Conservation (phyloP, 2,797 vertebrate species). For the Sebastes wilsoni region DNA sequence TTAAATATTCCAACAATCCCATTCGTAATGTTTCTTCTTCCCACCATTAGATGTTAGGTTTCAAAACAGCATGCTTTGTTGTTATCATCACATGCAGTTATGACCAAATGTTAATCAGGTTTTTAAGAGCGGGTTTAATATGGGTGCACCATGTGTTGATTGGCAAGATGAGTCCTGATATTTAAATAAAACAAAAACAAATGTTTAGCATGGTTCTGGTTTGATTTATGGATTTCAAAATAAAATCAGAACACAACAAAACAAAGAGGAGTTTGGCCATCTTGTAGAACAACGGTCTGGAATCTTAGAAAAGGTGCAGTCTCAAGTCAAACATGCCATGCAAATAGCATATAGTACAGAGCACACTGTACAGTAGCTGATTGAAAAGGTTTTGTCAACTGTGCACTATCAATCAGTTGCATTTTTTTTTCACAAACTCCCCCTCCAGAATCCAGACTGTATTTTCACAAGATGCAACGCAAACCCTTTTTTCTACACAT, state of each 20-base stretch:
- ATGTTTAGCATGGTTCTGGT: constrained; percentile 63
- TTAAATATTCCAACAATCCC: constrained; percentile 15
- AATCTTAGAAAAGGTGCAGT: constrained; percentile 35
- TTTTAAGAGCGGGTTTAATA: constrained; percentile 48
- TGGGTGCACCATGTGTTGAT: constrained; percentile 78
- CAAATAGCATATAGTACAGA: not conserved
- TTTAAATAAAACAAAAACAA: constrained; percentile 20
- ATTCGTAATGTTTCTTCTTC: constrained; percentile 15
- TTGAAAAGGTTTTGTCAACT: not conserved
- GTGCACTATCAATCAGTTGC: not conserved
- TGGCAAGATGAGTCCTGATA: constrained; percentile 80
- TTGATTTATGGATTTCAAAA: constrained; percentile 68
- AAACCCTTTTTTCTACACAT: constrained; percentile 79
- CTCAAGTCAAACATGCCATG: constrained; percentile 22
- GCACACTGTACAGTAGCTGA: not conserved
- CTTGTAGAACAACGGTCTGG: constrained; percentile 75
- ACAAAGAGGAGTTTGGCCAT: constrained; percentile 70
- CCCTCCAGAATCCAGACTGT: constrained; percentile 69
- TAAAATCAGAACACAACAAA: constrained; percentile 71
- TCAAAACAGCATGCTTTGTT: constrained; percentile 63
- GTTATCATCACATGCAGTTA: constrained; percentile 66
- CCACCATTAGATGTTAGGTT: constrained; percentile 28
- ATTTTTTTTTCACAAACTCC: not conserved
- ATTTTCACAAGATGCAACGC: constrained; percentile 74
- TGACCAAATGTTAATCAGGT: constrained; percentile 65